Base-by-base conservation (phyloP, 2,888 invertebrate genomes). In the Zhuqinia jingwanae region DNA sequence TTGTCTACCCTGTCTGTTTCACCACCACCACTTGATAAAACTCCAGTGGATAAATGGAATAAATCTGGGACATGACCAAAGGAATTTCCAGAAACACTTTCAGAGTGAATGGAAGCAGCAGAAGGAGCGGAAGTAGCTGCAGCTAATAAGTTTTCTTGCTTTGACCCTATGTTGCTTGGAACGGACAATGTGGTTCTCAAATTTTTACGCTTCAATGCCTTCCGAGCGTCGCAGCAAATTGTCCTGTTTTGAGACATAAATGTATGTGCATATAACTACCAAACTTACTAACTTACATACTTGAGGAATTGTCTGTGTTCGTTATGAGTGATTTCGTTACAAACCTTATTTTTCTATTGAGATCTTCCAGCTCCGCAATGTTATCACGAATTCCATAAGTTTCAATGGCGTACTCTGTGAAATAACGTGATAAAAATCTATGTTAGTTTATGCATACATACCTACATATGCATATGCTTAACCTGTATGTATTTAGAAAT, bases 221-320 rank as follows among this genome's bases (percentile, higher is more conserved):
- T 85, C 42, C 85, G 36, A 17, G 85, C 85, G 47, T 85, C 85
- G 17, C 85, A 85, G 50, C 85, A 85, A 25, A 85, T 85, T 15
- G 85, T 85, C 73, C 85, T 85, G 79, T 20, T n/a, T n/a, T n/a
- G n/a, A n/a, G 8, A 30, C 5, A 13, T 13, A 68, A 53, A 36
- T 50, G 20, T 30, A 36, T n/a, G n/a, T n/a, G n/a, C n/a, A n/a
- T n/a, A n/a, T n/a, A 17, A 65, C 42, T 15, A 27, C 30, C 6
- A 30, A 20, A 36, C 27, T 50, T 36, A 63, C 13, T 60, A 17
- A 6, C 13, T 60, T 22, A 25, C 36, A 42, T 36, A 50, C 22
- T 2, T 47, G n/a, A 8, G 8, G 36, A 8, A 6, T 36, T 3
- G 36, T 8, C 36, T 6, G 8, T 6, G 36, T 36, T 36, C 5